Evolutionary conservation across 1,140 invertebrate genomes (phyloP).

Genomic region (Linepithema humile): DNA sequence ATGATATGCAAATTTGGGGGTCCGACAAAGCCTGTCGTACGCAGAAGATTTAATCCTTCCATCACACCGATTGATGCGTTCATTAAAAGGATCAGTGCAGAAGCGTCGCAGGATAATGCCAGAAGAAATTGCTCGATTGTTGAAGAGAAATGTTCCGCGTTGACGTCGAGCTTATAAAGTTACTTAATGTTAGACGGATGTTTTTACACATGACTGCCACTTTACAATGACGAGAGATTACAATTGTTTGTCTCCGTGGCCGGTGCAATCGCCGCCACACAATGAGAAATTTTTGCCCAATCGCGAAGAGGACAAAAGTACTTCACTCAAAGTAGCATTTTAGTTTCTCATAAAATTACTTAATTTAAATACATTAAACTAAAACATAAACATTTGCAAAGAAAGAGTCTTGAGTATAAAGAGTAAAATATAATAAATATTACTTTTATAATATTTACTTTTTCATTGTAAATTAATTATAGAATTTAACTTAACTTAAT

Average conservation of each 20-base stretch:
- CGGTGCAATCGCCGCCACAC: conserved; percentile 24
- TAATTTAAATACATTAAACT: background rate
- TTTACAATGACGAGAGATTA: conserved; percentile 44
- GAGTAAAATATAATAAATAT: background rate
- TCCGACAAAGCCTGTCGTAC: background rate
- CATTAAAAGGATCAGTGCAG: conserved; percentile 35
- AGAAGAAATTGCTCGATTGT: conserved; percentile 32
- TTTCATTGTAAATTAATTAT: background rate
- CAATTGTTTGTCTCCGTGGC: conserved; percentile 30
- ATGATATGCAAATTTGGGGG: background rate
- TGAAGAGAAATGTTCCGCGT: conserved; percentile 46
- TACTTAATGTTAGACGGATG: conserved; percentile 56
- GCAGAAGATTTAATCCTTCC: conserved; percentile 22
- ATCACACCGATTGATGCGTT: conserved; percentile 24
- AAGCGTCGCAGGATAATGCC: conserved; percentile 45
- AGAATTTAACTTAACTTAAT: background rate
- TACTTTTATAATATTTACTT: background rate
- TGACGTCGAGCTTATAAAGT: conserved; percentile 59
- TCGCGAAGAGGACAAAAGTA: conserved; percentile 7
- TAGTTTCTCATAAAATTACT: background rate
- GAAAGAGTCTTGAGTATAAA: background rate
- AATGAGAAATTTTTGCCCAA: conserved; percentile 16
- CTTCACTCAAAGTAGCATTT: background rate
- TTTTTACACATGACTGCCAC: conserved; percentile 61
- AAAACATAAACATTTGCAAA: background rate